Conservation (phyloP, 2,113 vertebrate species). For the Otolemur garnettii region DNA sequence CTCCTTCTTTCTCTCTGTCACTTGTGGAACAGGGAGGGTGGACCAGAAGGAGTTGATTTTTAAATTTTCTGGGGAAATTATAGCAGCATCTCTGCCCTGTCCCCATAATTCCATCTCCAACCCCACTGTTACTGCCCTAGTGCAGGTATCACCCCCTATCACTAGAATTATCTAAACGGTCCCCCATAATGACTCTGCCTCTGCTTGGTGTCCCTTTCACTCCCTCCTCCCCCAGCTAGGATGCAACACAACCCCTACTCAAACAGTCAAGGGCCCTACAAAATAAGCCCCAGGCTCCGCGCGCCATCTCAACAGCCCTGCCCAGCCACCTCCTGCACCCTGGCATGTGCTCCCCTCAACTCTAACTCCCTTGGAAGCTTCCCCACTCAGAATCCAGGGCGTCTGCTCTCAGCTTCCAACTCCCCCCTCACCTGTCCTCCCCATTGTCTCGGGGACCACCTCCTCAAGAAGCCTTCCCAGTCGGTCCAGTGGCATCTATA, state of each 20-base stretch:
- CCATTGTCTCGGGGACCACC: background rate
- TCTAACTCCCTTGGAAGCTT: background rate
- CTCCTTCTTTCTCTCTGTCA: background rate
- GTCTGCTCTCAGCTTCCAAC: background rate
- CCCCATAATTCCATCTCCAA: background rate
- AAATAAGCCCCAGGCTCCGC: background rate
- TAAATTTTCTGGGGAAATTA: background rate
- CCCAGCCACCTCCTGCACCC: fast-evolving
- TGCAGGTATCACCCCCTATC: background rate
- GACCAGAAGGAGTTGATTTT: background rate
- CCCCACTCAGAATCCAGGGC: background rate
- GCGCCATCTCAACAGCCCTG: no score
- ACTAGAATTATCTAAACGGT: background rate
- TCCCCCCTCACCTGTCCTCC: background rate
- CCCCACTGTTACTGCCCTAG: background rate
- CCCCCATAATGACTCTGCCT: fast-evolving
- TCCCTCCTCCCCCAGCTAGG: background rate
- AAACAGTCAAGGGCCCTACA: fast-evolving
- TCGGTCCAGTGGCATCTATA: no score
- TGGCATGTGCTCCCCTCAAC: fast-evolving
- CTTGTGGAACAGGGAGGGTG: background rate
- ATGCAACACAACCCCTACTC: background rate
- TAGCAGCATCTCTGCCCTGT: background rate
- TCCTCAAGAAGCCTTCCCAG: background rate
- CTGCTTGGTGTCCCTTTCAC: fast-evolving